Percentiles rank a stretch among this genome's conserved stretches.
phyloP scores from a whole-genome alignment of 2,888 invertebrate species.

The Callosobruchus maculatus region DNA sequence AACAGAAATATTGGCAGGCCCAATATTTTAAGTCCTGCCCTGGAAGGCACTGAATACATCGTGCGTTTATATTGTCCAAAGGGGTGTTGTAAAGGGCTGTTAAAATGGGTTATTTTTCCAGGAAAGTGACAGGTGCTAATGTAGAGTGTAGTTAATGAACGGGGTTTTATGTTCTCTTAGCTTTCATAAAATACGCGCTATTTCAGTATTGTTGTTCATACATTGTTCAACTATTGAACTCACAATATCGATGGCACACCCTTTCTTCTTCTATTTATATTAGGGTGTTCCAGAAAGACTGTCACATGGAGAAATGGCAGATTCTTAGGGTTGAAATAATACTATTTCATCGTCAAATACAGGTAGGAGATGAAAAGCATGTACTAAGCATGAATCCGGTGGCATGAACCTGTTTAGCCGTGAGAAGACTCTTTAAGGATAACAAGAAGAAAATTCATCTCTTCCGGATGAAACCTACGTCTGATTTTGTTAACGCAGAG shows the following conservation, averaged over 20 bases:
- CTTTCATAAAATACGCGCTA: background rate
- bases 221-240: background rate
- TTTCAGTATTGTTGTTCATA: background rate
- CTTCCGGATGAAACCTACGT: too few relatives aligned
- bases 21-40: background rate
- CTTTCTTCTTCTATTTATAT: background rate
- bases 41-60: background rate
- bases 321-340: too few relatives aligned
- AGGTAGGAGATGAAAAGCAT: too few relatives aligned
- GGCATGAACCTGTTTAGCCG: too few relatives aligned
- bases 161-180: background rate
- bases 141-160: conserved; percentile 2
- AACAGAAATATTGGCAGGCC: too few relatives aligned
- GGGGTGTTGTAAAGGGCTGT: background rate
- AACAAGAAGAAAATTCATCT: too few relatives aligned
- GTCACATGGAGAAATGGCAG: too few relatives aligned
- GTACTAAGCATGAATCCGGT: too few relatives aligned
- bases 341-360: too few relatives aligned
- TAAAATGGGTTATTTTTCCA: background rate
- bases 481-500: too few relatives aligned
- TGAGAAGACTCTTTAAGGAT: too few relatives aligned
- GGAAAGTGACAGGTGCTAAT: background rate
- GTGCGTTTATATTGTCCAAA: background rate
- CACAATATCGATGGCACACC: background rate
- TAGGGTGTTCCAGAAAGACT: background rate